A percentile compares a stretch with the other conserved stretches of the same genome.
phyloP scores from a whole-genome alignment of 2,888 invertebrate genomes.

The Luperina testacea region DNA sequence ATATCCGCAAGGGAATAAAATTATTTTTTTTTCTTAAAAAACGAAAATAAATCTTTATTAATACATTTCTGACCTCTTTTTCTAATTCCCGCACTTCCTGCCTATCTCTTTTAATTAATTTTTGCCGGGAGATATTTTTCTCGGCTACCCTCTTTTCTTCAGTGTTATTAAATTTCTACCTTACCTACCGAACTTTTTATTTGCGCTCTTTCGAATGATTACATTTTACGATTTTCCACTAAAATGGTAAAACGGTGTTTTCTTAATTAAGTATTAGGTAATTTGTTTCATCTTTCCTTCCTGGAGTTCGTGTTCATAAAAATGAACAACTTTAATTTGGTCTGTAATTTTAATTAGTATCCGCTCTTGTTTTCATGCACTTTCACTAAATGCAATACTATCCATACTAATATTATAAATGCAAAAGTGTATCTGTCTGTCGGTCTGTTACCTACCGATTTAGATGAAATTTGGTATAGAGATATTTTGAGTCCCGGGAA shows the following conservation, averaged over 20 bases:
- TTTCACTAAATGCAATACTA: not conserved
- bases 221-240: conserved; percentile 9
- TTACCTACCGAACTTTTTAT: conserved; percentile 30
- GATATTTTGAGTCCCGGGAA: too few species aligned
- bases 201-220: not conserved
- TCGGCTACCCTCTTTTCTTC: conserved; percentile 29
- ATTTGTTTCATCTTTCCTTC: conserved; percentile 31
- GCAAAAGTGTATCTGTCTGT: too few species aligned
- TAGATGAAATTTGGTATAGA: too few species aligned
- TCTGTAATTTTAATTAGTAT: conserved; percentile 1
- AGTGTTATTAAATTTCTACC: conserved; percentile 42
- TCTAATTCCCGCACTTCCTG: conserved; percentile 55
- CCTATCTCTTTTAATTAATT: conserved; percentile 60
- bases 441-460: too few species aligned
- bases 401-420: too few species aligned
- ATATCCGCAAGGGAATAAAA: not conserved
- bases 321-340: conserved; percentile 1
- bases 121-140: conserved; percentile 44
- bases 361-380: not conserved
- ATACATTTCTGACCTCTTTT: conserved; percentile 32
- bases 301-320: not conserved
- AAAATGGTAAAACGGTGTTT: conserved; percentile 3
- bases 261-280: conserved; percentile 29
- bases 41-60: conserved; percentile 20
- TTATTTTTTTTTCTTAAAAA: not conserved